Base-by-base conservation (phyloP, 1,140 invertebrate genomes). In the Temnothorax curvispinosus region DNA sequence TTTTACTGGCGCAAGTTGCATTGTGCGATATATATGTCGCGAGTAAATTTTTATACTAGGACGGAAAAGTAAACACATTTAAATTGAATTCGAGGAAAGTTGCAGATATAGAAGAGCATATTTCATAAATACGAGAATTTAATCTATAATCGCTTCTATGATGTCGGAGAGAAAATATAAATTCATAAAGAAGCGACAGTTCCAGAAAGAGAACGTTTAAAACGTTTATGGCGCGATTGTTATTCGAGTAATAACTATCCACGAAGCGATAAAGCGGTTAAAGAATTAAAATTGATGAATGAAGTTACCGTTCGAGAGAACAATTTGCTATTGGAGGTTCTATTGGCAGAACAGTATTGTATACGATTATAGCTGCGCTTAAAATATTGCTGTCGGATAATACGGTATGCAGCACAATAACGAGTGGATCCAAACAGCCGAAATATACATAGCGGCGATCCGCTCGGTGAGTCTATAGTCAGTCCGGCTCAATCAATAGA, bases 381-480 rank as follows among this genome's bases (percentile, higher is more conserved):
- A 60, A 82, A 82, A 82, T 74, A 82, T 82, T 58, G 21, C 52
- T 58, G 27, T 58, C 67, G 52, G 44, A 27, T 71, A 72, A 47
- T 58, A 21, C 50, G n/a, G 38, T 64, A 32, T 41, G 27, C 1
- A 21, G 15, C 38, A 81, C 77, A 56, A 82, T 82, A 72, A 82
- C 27, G 65, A 41, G 6, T 35, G 67, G 13, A 74, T 35, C 27
- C 67, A 74, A 82, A 82, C 27, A 47, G 52, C 32, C 67, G 78
- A 58, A 58, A 82, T 58, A 47, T 21, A 65, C 44, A 78, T 21
- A 72, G 52, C 52, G 15, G n/a, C 38, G 78, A 54, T 71, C 47
- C 21, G 47, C 65, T 27, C 65, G 47, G 15, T 47, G 13, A 35
- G 7, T 60, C 67, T 58, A 74, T 47, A 82, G 52, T 11, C 21